phyloP scores from a whole-genome alignment of 2,113 vertebrate genomes.

The Aleadryas rufinucha region DNA sequence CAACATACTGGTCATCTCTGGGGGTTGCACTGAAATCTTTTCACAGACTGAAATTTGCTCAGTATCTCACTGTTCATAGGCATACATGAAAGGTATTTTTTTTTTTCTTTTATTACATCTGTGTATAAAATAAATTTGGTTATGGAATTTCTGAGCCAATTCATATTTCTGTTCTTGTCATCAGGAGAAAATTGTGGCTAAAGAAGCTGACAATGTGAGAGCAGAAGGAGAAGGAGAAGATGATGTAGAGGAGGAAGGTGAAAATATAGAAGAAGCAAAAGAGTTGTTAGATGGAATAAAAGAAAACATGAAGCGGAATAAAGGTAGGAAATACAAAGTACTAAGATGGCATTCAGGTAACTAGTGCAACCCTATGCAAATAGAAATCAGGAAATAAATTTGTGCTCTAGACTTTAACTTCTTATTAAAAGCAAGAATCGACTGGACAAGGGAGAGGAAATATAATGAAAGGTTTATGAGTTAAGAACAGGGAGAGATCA shows the following conservation, averaged over 20 bases:
- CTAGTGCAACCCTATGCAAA: not conserved
- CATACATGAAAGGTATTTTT: not conserved
- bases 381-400: not conserved
- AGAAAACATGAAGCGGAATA: constrained; percentile 79
- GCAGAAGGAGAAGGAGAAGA: constrained; percentile 11
- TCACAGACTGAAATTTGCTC: not conserved
- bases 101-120: not conserved
- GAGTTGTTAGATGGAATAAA: constrained; percentile 77
- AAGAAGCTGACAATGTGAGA: not conserved
- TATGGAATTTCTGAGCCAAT: not conserved
- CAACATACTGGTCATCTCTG: not conserved
- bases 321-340: constrained; percentile 62
- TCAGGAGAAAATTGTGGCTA: constrained; percentile 62
- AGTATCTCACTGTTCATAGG: not conserved
- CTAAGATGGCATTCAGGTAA: not conserved
- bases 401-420: not conserved
- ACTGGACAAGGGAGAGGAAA: not conserved
- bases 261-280: constrained; percentile 56
- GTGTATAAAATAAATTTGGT: not conserved
- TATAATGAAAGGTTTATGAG: not conserved
- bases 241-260: constrained; percentile 48
- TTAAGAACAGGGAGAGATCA: not conserved
- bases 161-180: not conserved
- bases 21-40: not conserved
- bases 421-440: not conserved